Percentiles rank a stretch among this genome's conserved stretches.
These are phyloP conservation scores for Aptenodytes forsteri DNA, from an alignment of 2,113 vertebrate genomes.

Conservation along the genomic window DNA sequence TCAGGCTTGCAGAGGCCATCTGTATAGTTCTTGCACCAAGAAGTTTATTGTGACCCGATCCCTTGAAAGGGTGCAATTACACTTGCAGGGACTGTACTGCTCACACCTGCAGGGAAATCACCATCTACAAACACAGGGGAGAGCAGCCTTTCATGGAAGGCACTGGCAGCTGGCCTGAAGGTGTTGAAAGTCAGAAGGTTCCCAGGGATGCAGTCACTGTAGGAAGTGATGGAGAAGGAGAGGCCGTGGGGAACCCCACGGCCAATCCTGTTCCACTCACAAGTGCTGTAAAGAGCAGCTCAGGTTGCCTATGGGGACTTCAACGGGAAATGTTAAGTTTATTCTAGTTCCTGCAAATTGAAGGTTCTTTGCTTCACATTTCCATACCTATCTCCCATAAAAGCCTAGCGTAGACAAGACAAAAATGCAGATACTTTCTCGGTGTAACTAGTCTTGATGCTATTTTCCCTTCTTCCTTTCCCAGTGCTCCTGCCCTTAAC, in stretches of 20 bases:
- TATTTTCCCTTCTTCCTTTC: neutral
- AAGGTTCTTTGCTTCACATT: neutral
- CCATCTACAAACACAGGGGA: neutral
- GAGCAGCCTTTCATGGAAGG: neutral
- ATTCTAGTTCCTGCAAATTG: neutral
- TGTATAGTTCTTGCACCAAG: neutral
- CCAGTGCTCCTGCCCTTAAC: neutral
- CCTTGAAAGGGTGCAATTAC: neutral
- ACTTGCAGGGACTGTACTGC: neutral
- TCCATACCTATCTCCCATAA: neutral
- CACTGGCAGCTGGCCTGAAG: neutral
- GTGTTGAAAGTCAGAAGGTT: neutral
- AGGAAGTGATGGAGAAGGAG: neutral
- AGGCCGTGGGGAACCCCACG: fast-evolving
- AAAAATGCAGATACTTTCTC: neutral
- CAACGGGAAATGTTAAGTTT: neutral
- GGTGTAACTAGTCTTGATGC: neutral
- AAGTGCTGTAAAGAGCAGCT: neutral
- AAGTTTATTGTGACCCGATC: neutral
- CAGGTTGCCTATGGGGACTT: neutral
- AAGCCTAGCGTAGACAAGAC: neutral
- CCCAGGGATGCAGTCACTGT: neutral
- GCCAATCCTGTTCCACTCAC: neutral
- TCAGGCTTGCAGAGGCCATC: neutral
- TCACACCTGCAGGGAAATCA: neutral